phyloP scores from a whole-genome alignment of 2,888 invertebrate genomes.

The Autographa pulchrina region DNA sequence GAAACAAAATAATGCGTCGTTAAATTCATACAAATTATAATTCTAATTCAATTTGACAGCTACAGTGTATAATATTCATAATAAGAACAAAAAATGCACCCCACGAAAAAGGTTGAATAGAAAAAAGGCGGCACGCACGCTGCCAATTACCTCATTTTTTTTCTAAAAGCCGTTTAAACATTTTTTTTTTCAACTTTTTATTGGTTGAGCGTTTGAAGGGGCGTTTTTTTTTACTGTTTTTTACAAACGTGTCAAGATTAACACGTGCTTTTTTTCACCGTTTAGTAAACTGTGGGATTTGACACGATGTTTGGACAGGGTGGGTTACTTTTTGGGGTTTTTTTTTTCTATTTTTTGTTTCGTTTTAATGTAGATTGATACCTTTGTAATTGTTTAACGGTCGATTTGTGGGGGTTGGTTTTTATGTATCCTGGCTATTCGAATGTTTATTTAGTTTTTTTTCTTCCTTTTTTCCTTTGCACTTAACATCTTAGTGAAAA shows the following conservation, averaged over 20 bases:
- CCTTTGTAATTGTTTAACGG: slow-evolving; percentile 81
- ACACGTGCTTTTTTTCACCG: slow-evolving; percentile 75
- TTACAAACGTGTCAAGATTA: slow-evolving; percentile 78
- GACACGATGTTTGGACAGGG: slow-evolving; percentile 81
- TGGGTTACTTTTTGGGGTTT: slow-evolving; percentile 61
- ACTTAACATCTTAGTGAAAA: not conserved
- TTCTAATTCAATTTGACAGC: slow-evolving; percentile 80
- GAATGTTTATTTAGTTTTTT: slow-evolving; percentile 34
- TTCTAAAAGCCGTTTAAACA: slow-evolving; percentile 72
- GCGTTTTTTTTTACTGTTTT: slow-evolving; percentile 82
- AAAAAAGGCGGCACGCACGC: slow-evolving; percentile 83
- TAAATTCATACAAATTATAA: slow-evolving; percentile 76
- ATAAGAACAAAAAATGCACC: slow-evolving; percentile 85
- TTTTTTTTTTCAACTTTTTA: slow-evolving; percentile 77
- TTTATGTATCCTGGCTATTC: slow-evolving; percentile 53
- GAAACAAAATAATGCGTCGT: slow-evolving; percentile 69
- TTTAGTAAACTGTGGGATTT: slow-evolving; percentile 77
- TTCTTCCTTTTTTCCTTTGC: slow-evolving; percentile 7
- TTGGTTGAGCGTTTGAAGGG: slow-evolving; percentile 79
- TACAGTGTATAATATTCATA: slow-evolving; percentile 59
- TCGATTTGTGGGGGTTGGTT: slow-evolving; percentile 71
- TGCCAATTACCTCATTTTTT: slow-evolving; percentile 85
- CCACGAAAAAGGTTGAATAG: slow-evolving; percentile 68
- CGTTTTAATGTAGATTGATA: slow-evolving; percentile 71
- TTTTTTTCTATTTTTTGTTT: slow-evolving; percentile 55